Base-by-base conservation (phyloP, 2,797 vertebrate species). In the Carapus acus region DNA sequence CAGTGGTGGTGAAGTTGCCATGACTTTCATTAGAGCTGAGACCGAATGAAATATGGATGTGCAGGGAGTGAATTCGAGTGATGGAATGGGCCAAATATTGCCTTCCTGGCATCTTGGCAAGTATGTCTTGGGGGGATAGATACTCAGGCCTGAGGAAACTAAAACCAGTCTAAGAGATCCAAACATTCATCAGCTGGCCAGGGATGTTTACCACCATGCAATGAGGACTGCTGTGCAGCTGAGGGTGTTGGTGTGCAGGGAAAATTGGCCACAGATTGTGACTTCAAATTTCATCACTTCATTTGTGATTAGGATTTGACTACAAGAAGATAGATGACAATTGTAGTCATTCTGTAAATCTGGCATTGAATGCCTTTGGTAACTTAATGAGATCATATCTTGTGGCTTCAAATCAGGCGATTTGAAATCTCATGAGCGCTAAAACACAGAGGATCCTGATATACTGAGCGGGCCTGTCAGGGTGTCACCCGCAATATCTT, bases 31-130 rank as follows among this genome's bases (percentile, higher is more conserved):
- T 88, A 87, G 80, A 82, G 78, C 70, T 41, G 78, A 85, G 82
- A 74, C 80, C 73, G 62, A 80, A 88, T 89, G 85, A 88, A 89
- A 88, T 86, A 88, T 89, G 85, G 80, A 88, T 88, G 86, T 76
- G 79, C 63, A 81, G 83, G 79, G 83, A 85, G 78, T 85, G 84
- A 88, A 88, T 88, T 88, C 86, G 81, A 85, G 83, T 84, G 87
- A 87, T 87, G 84, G 85, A 88, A 85, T 57, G 69, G 77, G 74
- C 77, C 74, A 80, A 85, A 87, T 86, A 85, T 86, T 86, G 85
- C 80, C 79, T 86, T 81, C 46, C 77, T 83, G 77, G 84, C 80
- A 73, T 83, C 84, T 80, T 60, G 77, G 83, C 79, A 74, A 77
- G 84, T 75, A 70, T 79, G 82, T 87, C 84, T 86, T 79, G 59